These are phyloP conservation scores for Antidorcas marsupialis DNA, from an alignment of 2,113 vertebrate genomes.

Conservation along the genomic window DNA sequence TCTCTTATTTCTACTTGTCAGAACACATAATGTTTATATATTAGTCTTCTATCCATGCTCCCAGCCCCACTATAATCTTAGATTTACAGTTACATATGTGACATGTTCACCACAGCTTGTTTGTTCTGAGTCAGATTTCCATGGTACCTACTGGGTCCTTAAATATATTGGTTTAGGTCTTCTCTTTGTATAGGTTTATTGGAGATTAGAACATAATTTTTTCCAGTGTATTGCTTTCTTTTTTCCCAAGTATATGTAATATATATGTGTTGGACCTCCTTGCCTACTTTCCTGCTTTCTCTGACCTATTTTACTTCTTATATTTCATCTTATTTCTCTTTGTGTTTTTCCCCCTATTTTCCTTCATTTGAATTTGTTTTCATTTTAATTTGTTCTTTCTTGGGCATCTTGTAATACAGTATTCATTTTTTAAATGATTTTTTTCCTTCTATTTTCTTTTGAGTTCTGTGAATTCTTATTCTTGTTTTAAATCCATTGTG, in stretches of 20 bases:
- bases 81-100: background rate
- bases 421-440: background rate
- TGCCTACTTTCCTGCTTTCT: background rate
- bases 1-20: background rate
- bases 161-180: background rate
- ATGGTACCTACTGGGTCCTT: background rate
- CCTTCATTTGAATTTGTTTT: background rate
- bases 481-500: background rate
- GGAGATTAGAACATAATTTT: background rate
- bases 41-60: background rate
- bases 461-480: background rate
- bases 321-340: background rate
- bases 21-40: background rate
- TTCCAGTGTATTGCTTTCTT: background rate
- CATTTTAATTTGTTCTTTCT: background rate
- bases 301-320: background rate
- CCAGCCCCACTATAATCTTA: background rate
- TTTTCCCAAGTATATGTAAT: background rate
- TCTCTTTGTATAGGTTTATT: background rate
- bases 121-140: background rate
- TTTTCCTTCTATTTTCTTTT: background rate
- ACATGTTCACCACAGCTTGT: background rate
- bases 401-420: background rate
- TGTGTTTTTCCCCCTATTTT: background rate
- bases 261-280: background rate